Percentiles rank a stretch among this genome's conserved stretches.
Conservation (phyloP, 2,888 invertebrate genomes). For the Thereva unica region DNA sequence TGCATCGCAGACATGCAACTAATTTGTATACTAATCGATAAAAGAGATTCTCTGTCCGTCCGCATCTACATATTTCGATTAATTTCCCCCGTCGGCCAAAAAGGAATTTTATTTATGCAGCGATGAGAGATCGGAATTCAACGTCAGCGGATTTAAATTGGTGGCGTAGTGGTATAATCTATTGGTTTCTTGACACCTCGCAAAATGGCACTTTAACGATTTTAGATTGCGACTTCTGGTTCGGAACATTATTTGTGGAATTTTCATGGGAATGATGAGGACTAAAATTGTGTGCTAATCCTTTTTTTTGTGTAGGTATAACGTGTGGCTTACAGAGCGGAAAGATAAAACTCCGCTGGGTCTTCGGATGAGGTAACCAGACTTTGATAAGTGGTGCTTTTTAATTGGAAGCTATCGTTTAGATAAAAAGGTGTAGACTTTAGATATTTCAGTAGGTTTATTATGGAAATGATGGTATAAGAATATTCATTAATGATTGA, state of each 20-base stretch:
- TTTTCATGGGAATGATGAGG: constrained; percentile 16
- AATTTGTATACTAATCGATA: constrained; percentile 38
- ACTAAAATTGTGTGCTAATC: constrained; percentile 18
- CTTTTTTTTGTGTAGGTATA: constrained; percentile 7
- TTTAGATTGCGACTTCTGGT: constrained; percentile 34
- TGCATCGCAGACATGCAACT: constrained; percentile 36
- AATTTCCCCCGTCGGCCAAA: constrained; percentile 21
- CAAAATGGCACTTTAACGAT: constrained; percentile 36
- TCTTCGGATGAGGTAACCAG: no score
- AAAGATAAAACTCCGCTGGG: no score
- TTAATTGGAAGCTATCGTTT: no score
- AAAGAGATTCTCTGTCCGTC: constrained; percentile 34
- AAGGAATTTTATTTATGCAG: constrained; percentile 36
- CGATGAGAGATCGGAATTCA: constrained; percentile 36
- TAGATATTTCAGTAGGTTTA: background rate
- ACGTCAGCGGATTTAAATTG: constrained; percentile 32
- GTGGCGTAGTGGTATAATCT: constrained; percentile 24
- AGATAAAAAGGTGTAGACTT: no score
- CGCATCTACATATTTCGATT: constrained; percentile 31
- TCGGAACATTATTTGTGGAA: constrained; percentile 6
- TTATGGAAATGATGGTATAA: background rate
- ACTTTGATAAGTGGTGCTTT: no score
- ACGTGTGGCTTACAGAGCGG: no score
- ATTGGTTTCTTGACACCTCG: constrained; percentile 37
- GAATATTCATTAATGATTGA: background rate